Conservation (phyloP, 1,140 invertebrate genomes). For the Brachystomella parvula region DNA sequence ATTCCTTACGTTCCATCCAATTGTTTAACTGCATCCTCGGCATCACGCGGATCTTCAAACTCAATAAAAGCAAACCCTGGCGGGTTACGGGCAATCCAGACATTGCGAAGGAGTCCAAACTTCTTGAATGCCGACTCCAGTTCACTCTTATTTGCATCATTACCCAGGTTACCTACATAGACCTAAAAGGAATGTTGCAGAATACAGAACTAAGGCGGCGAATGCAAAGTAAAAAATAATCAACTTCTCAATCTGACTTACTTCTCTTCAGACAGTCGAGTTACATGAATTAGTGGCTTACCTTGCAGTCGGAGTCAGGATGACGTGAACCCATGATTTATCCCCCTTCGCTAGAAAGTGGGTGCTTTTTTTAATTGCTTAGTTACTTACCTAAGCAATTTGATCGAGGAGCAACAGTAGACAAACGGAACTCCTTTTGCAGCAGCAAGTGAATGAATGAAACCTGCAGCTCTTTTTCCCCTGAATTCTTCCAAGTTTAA, state of each 20-base stretch:
- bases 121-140: slow-evolving; percentile 88
- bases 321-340: too few species aligned
- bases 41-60: slow-evolving; percentile 94
- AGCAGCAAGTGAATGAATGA: too few species aligned
- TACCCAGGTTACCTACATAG: slow-evolving; percentile 94
- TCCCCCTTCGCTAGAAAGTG: too few species aligned
- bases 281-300: slow-evolving; percentile 44
- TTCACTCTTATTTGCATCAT: slow-evolving; percentile 81
- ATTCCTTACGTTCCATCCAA: slow-evolving; percentile 81
- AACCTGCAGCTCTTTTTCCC: too few species aligned
- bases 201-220: not conserved
- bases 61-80: slow-evolving; percentile 71
- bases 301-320: slow-evolving; percentile 88
- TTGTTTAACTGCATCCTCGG: slow-evolving; percentile 90
- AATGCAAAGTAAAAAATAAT: not conserved
- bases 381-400: too few species aligned
- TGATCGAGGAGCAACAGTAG: too few species aligned
- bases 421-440: too few species aligned
- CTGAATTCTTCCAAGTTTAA: too few species aligned
- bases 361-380: too few species aligned
- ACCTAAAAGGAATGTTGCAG: not conserved
- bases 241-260: too few species aligned
- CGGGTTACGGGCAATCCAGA: slow-evolving; percentile 86
- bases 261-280: too few species aligned
- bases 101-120: slow-evolving; percentile 88